Evolutionary conservation across 2,797 vertebrate species (phyloP).

Genomic region (Sparus aurata): DNA sequence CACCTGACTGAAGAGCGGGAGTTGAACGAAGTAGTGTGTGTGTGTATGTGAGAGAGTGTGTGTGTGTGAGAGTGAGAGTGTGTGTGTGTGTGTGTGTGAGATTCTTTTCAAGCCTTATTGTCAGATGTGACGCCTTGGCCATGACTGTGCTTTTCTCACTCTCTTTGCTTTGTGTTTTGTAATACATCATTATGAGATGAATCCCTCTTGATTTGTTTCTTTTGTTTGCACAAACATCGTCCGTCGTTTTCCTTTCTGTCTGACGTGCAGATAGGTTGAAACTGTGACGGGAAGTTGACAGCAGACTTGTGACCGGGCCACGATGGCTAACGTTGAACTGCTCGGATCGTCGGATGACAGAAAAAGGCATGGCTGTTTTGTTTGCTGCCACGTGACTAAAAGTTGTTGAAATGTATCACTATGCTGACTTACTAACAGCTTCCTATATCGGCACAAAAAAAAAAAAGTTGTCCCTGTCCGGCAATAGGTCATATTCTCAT

Average conservation of each 20-base stretch:
- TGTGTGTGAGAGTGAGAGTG: background rate
- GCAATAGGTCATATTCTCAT: background rate
- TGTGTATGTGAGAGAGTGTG: too few species aligned
- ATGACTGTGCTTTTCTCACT: slow-evolving; percentile 22
- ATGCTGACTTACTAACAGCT: background rate
- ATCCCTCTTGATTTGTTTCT: background rate
- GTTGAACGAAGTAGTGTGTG: slow-evolving; percentile 15
- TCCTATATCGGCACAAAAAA: background rate
- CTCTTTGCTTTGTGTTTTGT: slow-evolving; percentile 25
- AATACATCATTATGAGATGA: background rate
- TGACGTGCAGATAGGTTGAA: background rate
- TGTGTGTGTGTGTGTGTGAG: background rate
- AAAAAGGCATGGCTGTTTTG: background rate
- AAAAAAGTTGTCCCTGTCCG: too few species aligned
- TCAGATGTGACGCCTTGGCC: slow-evolving; percentile 32
- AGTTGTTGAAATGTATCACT: background rate
- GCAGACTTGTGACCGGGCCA: background rate
- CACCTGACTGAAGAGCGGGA: slow-evolving; percentile 2
- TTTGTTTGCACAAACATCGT: background rate
- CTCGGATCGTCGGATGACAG: background rate
- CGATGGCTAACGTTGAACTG: background rate
- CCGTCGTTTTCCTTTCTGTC: too few species aligned
- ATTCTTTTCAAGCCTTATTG: slow-evolving; percentile 52
- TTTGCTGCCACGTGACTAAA: background rate
- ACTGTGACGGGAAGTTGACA: background rate